phyloP scores from a whole-genome alignment of 2,797 vertebrate species.

The Muscicapa striata region DNA sequence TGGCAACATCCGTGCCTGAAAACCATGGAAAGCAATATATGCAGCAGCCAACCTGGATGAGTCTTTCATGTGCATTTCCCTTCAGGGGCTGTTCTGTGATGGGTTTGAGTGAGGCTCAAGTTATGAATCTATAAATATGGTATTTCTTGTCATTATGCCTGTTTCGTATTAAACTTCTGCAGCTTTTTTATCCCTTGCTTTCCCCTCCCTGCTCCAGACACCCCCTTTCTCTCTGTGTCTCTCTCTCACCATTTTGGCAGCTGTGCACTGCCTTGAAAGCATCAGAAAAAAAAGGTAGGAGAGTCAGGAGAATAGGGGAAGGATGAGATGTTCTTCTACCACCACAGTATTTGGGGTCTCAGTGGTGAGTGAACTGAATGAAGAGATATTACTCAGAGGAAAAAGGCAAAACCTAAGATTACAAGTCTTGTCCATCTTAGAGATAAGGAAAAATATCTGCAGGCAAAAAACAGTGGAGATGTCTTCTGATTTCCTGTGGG shows the following conservation, averaged over 20 bases:
- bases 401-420: background rate
- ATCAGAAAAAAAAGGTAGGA: background rate
- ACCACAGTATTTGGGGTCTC: background rate
- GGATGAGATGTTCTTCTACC: background rate
- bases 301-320: background rate
- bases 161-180: conserved; percentile 27
- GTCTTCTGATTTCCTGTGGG: background rate
- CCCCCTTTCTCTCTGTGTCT: background rate
- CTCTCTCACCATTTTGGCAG: background rate
- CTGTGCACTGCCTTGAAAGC: background rate
- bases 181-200: background rate
- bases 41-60: background rate
- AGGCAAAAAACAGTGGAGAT: background rate
- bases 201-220: too few relatives aligned
- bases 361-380: background rate
- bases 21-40: background rate
- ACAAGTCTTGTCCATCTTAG: background rate
- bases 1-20: background rate
- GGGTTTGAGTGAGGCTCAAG: conserved; percentile 27
- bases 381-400: background rate
- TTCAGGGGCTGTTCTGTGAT: background rate
- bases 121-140: conserved; percentile 17
- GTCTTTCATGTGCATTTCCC: background rate
- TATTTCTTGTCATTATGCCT: conserved; percentile 24
- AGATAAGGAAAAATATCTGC: background rate